Percentiles rank a stretch among this genome's conserved stretches.
Conservation (phyloP, 2,113 vertebrate species). For the Laterallus jamaicensis region DNA sequence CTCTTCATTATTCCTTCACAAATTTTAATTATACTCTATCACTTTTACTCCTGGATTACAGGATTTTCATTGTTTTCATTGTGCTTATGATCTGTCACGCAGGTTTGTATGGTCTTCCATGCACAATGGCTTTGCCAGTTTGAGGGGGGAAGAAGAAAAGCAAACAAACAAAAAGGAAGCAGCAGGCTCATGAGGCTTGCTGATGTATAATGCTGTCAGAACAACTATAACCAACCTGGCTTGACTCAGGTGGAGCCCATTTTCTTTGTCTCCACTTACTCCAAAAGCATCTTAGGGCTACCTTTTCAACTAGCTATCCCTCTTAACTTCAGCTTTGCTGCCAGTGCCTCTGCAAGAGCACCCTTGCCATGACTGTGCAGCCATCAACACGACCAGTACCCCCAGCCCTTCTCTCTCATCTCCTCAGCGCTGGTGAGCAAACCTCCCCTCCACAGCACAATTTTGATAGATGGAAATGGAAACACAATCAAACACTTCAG, state of each 20-base stretch:
- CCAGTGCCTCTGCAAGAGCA: accelerated
- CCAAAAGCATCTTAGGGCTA: background rate
- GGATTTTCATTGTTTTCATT: background rate
- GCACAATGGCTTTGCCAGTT: background rate
- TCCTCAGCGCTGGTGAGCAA: background rate
- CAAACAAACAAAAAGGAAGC: no score
- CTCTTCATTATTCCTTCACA: background rate
- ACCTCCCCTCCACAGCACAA: background rate
- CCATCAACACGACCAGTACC: accelerated
- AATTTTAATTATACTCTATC: background rate
- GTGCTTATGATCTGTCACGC: background rate
- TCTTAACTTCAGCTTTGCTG: background rate
- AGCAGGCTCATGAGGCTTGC: background rate
- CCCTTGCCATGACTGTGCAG: accelerated
- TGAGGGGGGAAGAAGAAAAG: background rate
- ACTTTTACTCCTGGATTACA: background rate
- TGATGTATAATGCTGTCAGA: background rate
- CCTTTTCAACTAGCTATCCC: background rate
- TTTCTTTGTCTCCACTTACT: background rate
- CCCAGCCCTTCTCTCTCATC: background rate
- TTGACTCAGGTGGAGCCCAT: background rate
- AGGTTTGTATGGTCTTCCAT: background rate
- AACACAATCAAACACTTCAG: background rate
- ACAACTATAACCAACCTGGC: background rate
- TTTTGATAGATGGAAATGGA: background rate